Evolutionary conservation across 2,797 vertebrate species (phyloP).

Genomic region (Benthosema pterotum): DNA sequence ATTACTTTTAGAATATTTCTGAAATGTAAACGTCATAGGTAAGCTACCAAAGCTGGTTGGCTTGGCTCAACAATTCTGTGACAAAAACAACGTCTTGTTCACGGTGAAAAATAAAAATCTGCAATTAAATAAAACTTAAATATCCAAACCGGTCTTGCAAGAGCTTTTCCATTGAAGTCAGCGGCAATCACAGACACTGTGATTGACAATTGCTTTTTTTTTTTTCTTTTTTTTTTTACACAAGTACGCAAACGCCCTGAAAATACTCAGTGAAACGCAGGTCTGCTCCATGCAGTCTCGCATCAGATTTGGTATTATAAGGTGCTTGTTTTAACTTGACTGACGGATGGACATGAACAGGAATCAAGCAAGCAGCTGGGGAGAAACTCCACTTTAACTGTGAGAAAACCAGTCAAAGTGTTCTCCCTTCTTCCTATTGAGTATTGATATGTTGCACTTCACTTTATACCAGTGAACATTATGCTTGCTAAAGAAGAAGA

Average conservation of each 20-base stretch:
- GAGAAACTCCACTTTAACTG: background rate
- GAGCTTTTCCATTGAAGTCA: too few relatives aligned
- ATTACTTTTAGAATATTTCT: constrained; percentile 2
- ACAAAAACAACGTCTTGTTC: background rate
- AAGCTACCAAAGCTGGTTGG: background rate
- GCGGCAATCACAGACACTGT: too few relatives aligned
- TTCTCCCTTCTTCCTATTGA: too few relatives aligned
- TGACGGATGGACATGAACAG: background rate
- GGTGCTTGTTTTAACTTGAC: background rate
- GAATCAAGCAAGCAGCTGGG: background rate
- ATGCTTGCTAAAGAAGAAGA: background rate
- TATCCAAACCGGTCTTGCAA: background rate
- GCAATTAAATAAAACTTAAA: background rate
- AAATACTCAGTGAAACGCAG: background rate
- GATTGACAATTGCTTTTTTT: too few relatives aligned
- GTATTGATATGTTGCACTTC: too few relatives aligned
- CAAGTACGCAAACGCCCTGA: background rate
- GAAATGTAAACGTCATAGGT: background rate
- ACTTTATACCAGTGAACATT: too few relatives aligned
- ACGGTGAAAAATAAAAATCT: background rate
- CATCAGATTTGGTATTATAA: background rate
- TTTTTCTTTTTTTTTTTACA: too few relatives aligned
- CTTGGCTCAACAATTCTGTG: background rate
- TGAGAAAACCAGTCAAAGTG: too few relatives aligned
- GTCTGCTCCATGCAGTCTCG: background rate